Percentiles rank a stretch among this genome's conserved stretches.
Evolutionary conservation across 2,113 vertebrate species (phyloP).

Genomic region (Pogona vitticeps): DNA sequence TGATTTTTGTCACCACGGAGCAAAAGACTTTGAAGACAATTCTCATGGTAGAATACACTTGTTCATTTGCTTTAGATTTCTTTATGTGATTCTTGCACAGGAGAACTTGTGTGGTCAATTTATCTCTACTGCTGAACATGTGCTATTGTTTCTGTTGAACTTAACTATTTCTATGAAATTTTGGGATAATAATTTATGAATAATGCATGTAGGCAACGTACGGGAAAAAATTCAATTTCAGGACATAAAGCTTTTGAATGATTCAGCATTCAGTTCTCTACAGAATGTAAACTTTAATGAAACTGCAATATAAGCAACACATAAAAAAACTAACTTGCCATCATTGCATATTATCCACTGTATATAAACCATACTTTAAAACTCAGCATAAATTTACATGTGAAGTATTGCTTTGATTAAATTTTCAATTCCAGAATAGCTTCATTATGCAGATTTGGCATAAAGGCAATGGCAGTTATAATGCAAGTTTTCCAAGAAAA

Average conservation of each 20-base stretch:
- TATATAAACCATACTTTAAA: background rate
- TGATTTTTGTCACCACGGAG: background rate
- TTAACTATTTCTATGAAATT: background rate
- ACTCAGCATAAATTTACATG: constrained; percentile 2
- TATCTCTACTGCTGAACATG: no score
- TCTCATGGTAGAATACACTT: background rate
- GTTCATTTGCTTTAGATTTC: background rate
- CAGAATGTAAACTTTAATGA: background rate
- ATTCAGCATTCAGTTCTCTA: background rate
- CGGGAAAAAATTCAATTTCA: background rate
- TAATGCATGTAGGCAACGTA: background rate
- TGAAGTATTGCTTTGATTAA: background rate
- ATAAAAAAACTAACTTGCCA: background rate
- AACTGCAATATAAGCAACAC: background rate
- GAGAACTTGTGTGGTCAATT: background rate
- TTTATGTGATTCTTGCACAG: background rate
- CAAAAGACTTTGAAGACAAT: background rate
- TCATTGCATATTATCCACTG: background rate
- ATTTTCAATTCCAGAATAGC: background rate
- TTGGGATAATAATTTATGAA: background rate
- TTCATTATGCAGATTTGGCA: background rate
- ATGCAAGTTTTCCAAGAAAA: background rate
- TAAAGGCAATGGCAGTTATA: background rate
- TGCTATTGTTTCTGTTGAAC: background rate
- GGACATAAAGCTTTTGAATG: background rate